Conservation (phyloP, 2,888 invertebrate genomes). For the Anoncus sp. region DNA sequence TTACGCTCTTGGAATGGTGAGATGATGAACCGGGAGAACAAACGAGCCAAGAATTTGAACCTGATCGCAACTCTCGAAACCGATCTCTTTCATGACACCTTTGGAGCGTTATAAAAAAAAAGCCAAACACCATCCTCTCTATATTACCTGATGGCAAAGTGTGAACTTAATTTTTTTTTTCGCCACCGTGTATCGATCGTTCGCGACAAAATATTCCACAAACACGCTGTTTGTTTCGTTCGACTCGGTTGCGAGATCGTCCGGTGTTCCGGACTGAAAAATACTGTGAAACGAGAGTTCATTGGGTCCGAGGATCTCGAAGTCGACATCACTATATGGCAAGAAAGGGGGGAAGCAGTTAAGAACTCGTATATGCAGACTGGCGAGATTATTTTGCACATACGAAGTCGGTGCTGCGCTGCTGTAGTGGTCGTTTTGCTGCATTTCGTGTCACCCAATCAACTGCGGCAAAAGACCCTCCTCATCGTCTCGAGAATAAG, state of each 20-base stretch:
- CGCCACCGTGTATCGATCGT: conserved; percentile 21
- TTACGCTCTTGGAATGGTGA: neutral
- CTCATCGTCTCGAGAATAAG: conserved; percentile 21
- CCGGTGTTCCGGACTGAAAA: neutral
- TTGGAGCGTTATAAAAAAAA: too few species aligned
- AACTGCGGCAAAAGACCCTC: conserved; percentile 65
- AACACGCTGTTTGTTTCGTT: conserved; percentile 12
- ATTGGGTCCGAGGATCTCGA: conserved; percentile 30
- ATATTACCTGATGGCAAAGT: neutral
- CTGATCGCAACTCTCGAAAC: neutral
- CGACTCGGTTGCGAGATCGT: neutral
- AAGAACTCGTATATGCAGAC: conserved; percentile 46
- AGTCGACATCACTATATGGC: conserved; percentile 18
- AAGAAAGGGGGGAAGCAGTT: conserved; percentile 22
- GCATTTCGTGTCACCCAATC: conserved; percentile 78
- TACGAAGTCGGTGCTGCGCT: conserved; percentile 53
- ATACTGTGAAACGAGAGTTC: conserved; percentile 38
- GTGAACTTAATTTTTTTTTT: neutral
- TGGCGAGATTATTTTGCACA: conserved; percentile 48
- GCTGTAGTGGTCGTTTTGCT: conserved; percentile 60
- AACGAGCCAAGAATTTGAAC: neutral
- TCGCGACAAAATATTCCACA: conserved; percentile 32
- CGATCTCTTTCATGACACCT: too few species aligned
- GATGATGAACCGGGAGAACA: neutral
- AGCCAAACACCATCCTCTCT: neutral